phyloP scores from a whole-genome alignment of 2,888 invertebrate genomes.

The Lithophane socia region DNA sequence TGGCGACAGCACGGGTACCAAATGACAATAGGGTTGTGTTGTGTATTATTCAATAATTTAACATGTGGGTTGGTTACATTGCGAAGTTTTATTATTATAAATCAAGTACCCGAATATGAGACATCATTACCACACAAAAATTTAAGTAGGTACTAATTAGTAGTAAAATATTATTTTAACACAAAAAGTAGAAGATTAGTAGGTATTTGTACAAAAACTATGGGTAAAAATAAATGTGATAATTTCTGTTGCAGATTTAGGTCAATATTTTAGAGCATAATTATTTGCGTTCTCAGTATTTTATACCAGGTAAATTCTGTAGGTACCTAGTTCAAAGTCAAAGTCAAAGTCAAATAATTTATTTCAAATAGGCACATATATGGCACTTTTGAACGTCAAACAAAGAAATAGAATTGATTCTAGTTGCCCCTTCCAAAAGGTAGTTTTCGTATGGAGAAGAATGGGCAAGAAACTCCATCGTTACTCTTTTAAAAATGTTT shows the following conservation, averaged over 20 bases:
- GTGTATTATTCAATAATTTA: conserved; percentile 38
- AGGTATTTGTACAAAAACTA: too few species aligned
- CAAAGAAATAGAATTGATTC: too few species aligned
- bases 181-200: too few species aligned
- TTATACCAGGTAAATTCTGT: neutral
- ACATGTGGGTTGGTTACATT: conserved; percentile 50
- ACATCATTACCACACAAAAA: conserved; percentile 9
- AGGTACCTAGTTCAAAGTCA: neutral
- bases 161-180: too few species aligned
- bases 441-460: too few species aligned
- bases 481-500: too few species aligned
- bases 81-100: conserved; percentile 23
- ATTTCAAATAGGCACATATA: too few species aligned
- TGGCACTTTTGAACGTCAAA: too few species aligned
- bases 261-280: neutral
- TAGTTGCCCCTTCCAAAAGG: too few species aligned
- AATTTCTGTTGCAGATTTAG: neutral
- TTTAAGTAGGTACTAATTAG: neutral
- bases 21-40: conserved; percentile 65
- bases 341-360: too few species aligned
- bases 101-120: conserved; percentile 16
- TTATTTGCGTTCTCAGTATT: neutral
- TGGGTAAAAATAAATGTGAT: too few species aligned
- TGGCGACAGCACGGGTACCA: conserved; percentile 70
- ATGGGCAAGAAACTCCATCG: too few species aligned